Evolutionary conservation across 1,140 invertebrate species (phyloP).

Genomic region (Drosophila nigrodunni): DNA sequence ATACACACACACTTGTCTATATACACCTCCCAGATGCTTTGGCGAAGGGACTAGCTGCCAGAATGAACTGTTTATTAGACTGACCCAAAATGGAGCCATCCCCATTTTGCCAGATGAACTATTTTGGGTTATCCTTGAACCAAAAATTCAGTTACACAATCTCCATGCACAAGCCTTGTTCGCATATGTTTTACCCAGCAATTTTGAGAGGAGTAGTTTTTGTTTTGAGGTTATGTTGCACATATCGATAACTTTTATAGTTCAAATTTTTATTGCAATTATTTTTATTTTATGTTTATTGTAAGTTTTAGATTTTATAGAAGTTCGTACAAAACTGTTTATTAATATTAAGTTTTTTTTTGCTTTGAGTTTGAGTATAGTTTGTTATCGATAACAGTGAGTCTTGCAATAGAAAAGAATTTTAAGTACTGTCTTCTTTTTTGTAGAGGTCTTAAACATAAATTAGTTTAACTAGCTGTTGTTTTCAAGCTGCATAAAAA

Average conservation of each 20-base stretch:
- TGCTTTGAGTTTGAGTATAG: no score
- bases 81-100: constrained; percentile 69
- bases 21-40: not conserved
- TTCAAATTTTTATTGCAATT: no score
- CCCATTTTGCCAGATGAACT: constrained; percentile 34
- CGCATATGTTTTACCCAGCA: not conserved
- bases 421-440: no score
- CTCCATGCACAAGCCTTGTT: not conserved
- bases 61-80: constrained; percentile 67
- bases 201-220: not conserved
- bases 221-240: not conserved
- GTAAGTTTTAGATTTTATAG: no score
- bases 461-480: no score
- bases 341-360: no score
- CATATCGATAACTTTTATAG: constrained; percentile 3
- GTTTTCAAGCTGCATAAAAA: no score
- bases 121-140: constrained; percentile 45
- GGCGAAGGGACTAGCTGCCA: constrained; percentile 9
- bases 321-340: no score
- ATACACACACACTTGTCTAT: not conserved
- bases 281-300: no score
- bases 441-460: no score
- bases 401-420: no score
- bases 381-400: no score
- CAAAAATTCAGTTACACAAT: constrained; percentile 4